phyloP scores from a whole-genome alignment of 2,797 vertebrate species.

The Buphagus erythrorhynchus region DNA sequence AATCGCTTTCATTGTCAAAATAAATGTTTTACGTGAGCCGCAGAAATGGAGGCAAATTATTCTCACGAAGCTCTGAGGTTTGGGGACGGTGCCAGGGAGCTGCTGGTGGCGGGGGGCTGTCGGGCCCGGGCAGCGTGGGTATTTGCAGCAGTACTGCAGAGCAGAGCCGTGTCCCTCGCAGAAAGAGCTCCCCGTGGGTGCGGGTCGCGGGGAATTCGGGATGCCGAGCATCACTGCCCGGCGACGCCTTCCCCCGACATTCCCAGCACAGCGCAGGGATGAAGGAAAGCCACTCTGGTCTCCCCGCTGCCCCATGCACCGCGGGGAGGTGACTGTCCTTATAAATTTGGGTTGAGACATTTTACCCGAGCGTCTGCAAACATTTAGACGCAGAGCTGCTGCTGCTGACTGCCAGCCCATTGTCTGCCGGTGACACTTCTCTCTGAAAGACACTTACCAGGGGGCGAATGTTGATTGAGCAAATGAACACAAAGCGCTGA shows the following conservation, averaged over 20 bases:
- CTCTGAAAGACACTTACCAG: constrained; percentile 69
- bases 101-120: not conserved
- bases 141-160: not conserved
- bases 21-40: not conserved
- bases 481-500: constrained; percentile 59
- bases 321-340: constrained; percentile 44
- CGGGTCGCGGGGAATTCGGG: accelerated
- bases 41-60: not conserved
- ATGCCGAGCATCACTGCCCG: accelerated
- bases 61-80: not conserved
- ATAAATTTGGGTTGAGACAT: constrained; percentile 72
- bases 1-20: constrained; percentile 12
- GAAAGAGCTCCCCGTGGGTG: accelerated
- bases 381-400: constrained; percentile 72
- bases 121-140: accelerated
- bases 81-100: not conserved
- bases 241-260: not conserved
- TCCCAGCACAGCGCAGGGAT: not conserved
- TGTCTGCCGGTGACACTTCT: constrained; percentile 75
- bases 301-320: not conserved
- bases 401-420: constrained; percentile 74
- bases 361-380: constrained; percentile 77
- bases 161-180: accelerated
- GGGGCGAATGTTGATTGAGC: constrained; percentile 64
- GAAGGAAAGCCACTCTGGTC: not conserved